These are phyloP conservation scores for Celastrina argiolus DNA, from an alignment of 2,888 invertebrate genomes.

Conservation along the genomic window DNA sequence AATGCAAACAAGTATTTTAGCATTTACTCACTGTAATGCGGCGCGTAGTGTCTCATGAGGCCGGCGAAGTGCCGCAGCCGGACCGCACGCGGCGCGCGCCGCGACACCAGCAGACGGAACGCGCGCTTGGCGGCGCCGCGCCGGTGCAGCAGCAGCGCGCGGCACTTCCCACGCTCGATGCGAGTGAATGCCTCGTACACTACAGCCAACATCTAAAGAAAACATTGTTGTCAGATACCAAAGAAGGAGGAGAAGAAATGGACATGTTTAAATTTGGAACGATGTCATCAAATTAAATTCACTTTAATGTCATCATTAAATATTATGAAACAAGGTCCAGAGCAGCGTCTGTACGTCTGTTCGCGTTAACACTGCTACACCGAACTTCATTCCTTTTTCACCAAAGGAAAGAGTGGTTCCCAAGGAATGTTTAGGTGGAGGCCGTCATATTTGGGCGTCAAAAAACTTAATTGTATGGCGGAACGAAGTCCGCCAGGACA, in stretches of 20 bases:
- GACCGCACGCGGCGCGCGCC: constrained; percentile 82
- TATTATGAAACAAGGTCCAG: no score
- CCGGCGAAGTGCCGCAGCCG: constrained; percentile 88
- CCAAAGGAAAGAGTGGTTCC: no score
- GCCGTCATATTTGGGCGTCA: no score
- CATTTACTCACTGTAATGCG: constrained; percentile 77
- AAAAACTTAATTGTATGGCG: no score
- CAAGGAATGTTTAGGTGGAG: no score
- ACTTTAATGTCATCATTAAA: no score
- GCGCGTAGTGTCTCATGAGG: constrained; percentile 86
- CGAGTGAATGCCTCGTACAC: constrained; percentile 93
- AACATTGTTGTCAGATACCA: neutral
- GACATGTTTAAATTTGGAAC: neutral
- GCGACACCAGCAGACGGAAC: constrained; percentile 87
- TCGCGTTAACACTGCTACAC: no score
- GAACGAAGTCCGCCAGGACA: no score
- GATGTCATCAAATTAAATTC: neutral
- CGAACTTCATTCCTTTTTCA: no score
- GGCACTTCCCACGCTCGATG: constrained; percentile 90
- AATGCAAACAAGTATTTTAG: no score
- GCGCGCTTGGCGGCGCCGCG: constrained; percentile 89
- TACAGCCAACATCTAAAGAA: constrained; percentile 87
- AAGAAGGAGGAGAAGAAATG: neutral
- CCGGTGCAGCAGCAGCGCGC: constrained; percentile 88
- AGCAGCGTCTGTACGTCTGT: no score